These are phyloP conservation scores for Circaetus cinerascens DNA, from an alignment of 2,113 vertebrate genomes.

Conservation along the genomic window DNA sequence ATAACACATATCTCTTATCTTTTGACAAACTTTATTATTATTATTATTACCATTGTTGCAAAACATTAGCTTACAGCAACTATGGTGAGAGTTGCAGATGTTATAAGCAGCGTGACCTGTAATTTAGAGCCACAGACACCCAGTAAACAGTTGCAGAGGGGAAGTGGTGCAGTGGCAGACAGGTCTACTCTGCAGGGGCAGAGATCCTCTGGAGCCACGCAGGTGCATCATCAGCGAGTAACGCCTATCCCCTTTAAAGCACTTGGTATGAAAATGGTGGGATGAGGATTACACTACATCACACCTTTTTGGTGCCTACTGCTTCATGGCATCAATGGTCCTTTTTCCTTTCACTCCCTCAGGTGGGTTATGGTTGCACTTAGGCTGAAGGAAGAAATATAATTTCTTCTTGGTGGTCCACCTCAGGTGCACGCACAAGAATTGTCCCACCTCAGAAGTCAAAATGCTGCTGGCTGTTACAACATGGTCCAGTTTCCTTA, in stretches of 20 bases:
- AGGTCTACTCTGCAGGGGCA: not conserved
- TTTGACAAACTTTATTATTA: not conserved
- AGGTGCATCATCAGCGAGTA: not conserved
- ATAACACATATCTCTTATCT: not conserved
- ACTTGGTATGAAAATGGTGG: too few species aligned
- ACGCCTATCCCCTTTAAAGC: not conserved
- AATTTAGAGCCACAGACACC: not conserved
- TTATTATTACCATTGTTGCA: not conserved
- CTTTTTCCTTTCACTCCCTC: not conserved
- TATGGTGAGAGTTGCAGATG: rapidly evolving
- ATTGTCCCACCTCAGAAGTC: not conserved
- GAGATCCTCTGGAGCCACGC: not conserved
- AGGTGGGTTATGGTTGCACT: not conserved
- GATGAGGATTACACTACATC: not conserved
- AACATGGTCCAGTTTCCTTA: not conserved
- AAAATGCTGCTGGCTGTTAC: not conserved
- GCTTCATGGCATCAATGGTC: not conserved
- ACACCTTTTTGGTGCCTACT: not conserved
- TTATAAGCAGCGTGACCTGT: rapidly evolving
- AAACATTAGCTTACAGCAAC: not conserved
- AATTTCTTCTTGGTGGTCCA: not conserved
- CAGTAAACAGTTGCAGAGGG: not conserved
- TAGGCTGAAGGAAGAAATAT: not conserved
- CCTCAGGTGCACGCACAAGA: not conserved
- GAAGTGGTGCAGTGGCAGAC: not conserved